phyloP scores from a whole-genome alignment of 1,140 invertebrate genomes.

The Aphidius gifuensis region DNA sequence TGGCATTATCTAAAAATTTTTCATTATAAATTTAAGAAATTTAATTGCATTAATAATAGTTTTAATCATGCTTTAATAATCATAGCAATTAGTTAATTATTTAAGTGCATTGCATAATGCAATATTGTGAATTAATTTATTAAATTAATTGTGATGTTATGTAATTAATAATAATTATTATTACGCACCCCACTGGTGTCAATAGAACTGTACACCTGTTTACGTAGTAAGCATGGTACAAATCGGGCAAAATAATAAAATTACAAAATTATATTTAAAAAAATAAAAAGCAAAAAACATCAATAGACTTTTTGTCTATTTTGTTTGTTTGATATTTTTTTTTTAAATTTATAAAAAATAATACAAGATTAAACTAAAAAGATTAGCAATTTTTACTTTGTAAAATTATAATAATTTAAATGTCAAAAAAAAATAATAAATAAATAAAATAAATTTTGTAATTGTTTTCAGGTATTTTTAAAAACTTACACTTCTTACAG shows the following conservation, averaged over 20 bases:
- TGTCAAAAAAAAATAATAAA: neutral
- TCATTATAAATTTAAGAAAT: neutral
- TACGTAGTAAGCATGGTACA: conserved; percentile 34
- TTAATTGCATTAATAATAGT: neutral
- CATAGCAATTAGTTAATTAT: too few relatives aligned
- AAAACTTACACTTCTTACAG: conserved; percentile 78
- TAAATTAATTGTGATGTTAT: conserved; percentile 6
- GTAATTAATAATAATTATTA: conserved; percentile 24
- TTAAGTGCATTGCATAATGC: too few relatives aligned
- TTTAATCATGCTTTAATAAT: neutral
- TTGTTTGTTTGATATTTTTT: too few relatives aligned
- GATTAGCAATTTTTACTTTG: neutral
- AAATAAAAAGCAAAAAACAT: conserved; percentile 2
- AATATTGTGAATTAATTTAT: neutral
- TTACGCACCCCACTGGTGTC: conserved; percentile 58
- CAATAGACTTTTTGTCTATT: neutral
- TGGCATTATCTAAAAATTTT: neutral
- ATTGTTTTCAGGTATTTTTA: conserved; percentile 18
- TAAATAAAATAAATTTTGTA: neutral
- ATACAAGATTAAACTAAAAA: neutral
- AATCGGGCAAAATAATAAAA: conserved; percentile 34
- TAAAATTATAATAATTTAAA: too few relatives aligned
- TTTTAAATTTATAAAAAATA: neutral
- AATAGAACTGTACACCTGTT: conserved; percentile 63
- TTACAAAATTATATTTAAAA: conserved; percentile 22